Percentiles rank a stretch among this genome's conserved stretches.
phyloP scores from a whole-genome alignment of 2,797 vertebrate species.

The Megaceryle alcyon region DNA sequence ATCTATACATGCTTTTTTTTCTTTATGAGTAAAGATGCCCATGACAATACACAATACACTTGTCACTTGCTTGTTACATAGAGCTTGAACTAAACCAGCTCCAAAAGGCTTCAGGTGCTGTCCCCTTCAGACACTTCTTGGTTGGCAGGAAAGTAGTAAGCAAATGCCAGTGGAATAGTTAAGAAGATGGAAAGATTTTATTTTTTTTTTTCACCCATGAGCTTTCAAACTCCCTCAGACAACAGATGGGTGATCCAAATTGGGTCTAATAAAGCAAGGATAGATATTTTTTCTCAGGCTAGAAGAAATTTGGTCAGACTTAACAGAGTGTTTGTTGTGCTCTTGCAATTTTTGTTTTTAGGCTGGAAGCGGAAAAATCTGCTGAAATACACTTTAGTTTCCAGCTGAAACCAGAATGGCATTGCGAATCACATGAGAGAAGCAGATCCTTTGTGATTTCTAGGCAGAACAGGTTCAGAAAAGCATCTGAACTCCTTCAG shows the following conservation, averaged over 20 bases:
- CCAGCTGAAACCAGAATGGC: conserved; percentile 34
- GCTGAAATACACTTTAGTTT: conserved; percentile 22
- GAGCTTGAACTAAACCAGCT: conserved; percentile 49
- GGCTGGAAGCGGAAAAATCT: conserved; percentile 31
- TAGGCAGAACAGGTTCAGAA: conserved; percentile 55
- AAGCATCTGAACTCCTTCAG: conserved; percentile 59
- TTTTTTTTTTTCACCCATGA: conserved; percentile 41
- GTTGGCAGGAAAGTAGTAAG: conserved; percentile 43
- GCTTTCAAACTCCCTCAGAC: conserved; percentile 71
- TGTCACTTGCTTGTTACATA: conserved; percentile 43
- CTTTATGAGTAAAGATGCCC: conserved; percentile 15
- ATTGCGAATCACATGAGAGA: conserved; percentile 37
- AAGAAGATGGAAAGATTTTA: conserved; percentile 36
- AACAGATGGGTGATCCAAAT: conserved; percentile 72
- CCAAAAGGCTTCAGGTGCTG: conserved; percentile 69
- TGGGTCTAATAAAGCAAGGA: conserved; percentile 59
- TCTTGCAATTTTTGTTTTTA: conserved; percentile 26
- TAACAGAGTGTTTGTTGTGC: conserved; percentile 44
- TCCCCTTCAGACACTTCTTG: conserved; percentile 61
- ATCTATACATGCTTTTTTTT: conserved; percentile 47
- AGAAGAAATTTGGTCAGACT: conserved; percentile 61
- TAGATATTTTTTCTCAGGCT: conserved; percentile 55
- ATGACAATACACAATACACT: conserved; percentile 51
- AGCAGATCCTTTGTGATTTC: conserved; percentile 57
- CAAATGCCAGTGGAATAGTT: conserved; percentile 65